Base-by-base conservation (phyloP, 2,113 vertebrate genomes). In the Limnothrissa miodon region DNA sequence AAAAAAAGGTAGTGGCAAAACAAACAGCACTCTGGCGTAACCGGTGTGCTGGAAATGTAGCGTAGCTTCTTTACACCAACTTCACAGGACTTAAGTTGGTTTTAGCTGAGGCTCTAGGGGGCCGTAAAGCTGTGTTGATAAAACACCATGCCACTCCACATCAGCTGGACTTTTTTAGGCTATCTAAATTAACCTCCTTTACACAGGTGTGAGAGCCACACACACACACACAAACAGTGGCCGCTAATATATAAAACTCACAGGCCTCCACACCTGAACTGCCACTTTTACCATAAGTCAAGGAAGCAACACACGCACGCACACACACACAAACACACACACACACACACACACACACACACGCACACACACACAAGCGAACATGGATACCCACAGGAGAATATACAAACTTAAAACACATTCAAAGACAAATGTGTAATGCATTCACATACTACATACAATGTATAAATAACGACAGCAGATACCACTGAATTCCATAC, bases 281-380 rank as follows among this genome's bases (percentile, higher is more conserved):
- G 62, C 10, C 17, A 36, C 62, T 70, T 36, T 21, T 21, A 56
- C 25, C 62, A 70, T 36, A 70, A 17, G 66, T 74, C 66, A 36
- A 36, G 1, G 19, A 29, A 17, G n/a, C 23, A 62, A 62, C n/a
- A 29, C n/a, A 7, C 42, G n/a, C 59, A 62, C 6, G 9, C 8
- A 62, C 59, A 29, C 59, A 9, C n/a, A 10, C 59, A 29, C 59
- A 62, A n/a, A 62, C 59, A 62, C 66, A 78, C 48, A 0, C 46
- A 36, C 48, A 81, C 51, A 42, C 51, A 62, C 21, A 25, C 23
- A 82, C 53, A 42, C 29, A 42, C 53, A 62, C 17, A 44, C 21
- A 62, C 48, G 42, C 48, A 78, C 82, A 78, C 42, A 62, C 29
- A 42, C 59, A 82, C 39, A 70, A 59, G 74, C 66, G 48, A n/a